Evolutionary conservation across 2,888 invertebrate genomes (phyloP).

Genomic region (Cartodere bifasciata): DNA sequence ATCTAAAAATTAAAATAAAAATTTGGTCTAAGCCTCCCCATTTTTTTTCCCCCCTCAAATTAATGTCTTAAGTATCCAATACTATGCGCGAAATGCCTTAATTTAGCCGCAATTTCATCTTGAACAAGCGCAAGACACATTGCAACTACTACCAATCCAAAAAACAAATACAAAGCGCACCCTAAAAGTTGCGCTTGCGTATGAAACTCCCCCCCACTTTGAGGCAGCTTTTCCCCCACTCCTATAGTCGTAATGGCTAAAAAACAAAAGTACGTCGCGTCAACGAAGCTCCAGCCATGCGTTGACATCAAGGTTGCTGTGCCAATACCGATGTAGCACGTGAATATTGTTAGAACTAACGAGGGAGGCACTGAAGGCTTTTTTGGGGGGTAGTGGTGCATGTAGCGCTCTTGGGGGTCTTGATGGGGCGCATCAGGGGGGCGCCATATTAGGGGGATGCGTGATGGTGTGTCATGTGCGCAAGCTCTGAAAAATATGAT

Average conservation of each 20-base stretch:
- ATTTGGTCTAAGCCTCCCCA: too few species aligned
- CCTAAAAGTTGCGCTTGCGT: slow-evolving; percentile 64
- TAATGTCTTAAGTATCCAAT: slow-evolving; percentile 52
- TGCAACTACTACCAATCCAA: slow-evolving; percentile 69
- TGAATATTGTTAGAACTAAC: slow-evolving; percentile 48
- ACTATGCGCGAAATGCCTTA: slow-evolving; percentile 56
- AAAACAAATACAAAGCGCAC: slow-evolving; percentile 65
- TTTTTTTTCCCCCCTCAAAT: slow-evolving; percentile 14
- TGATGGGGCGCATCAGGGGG: slow-evolving; percentile 28
- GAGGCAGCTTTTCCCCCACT: slow-evolving; percentile 63
- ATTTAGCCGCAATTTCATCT: slow-evolving; percentile 63
- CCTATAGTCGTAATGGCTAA: slow-evolving; percentile 74
- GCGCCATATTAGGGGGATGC: slow-evolving; percentile 60
- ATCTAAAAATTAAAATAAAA: too few species aligned
- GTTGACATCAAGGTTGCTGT: slow-evolving; percentile 67
- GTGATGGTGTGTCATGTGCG: slow-evolving; percentile 62
- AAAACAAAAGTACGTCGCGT: slow-evolving; percentile 76
- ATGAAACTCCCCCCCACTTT: slow-evolving; percentile 27
- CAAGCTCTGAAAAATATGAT: slow-evolving; percentile 31
- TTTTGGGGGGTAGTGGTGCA: slow-evolving; percentile 34
- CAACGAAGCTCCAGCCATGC: slow-evolving; percentile 69
- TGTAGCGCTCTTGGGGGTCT: slow-evolving; percentile 24
- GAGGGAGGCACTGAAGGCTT: slow-evolving; percentile 46
- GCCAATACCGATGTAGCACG: slow-evolving; percentile 63
- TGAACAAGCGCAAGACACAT: slow-evolving; percentile 77